Conservation (phyloP, 2,888 invertebrate species). For the Melanophora roralis region DNA sequence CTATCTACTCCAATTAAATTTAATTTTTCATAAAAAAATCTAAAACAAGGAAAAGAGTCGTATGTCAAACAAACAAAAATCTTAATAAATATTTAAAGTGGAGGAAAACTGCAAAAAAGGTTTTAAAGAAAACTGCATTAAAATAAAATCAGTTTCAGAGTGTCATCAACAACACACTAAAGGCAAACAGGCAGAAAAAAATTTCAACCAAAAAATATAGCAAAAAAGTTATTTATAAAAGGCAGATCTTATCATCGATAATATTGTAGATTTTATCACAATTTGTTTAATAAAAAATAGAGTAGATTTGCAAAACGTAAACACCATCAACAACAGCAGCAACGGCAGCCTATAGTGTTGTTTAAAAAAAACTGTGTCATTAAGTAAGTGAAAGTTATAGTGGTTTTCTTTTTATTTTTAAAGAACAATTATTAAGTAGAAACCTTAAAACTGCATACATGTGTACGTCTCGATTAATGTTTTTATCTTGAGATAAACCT, state of each 20-base stretch:
- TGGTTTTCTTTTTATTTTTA: background rate
- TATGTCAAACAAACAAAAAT: conserved; percentile 1
- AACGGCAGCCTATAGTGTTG: conserved; percentile 24
- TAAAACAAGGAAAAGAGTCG: conserved; percentile 36
- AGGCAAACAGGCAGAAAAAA: background rate
- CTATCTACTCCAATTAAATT: too few relatives aligned
- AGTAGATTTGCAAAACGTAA: conserved; percentile 10
- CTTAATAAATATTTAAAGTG: conserved; percentile 37
- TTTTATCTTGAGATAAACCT: too few relatives aligned
- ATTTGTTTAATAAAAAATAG: conserved; percentile 6
- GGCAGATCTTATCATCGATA: conserved; percentile 59
- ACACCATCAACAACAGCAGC: background rate
- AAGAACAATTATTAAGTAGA: background rate
- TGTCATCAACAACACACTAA: conserved; percentile 1
- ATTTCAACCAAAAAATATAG: background rate
- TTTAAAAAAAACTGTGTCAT: conserved; percentile 48
- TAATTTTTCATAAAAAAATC: conserved; percentile 19
- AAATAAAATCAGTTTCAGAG: conserved; percentile 28
- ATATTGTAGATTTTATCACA: conserved; percentile 32
- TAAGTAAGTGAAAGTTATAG: conserved; percentile 53
- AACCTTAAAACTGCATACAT: background rate
- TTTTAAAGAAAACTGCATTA: conserved; percentile 17
- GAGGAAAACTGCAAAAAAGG: conserved; percentile 8
- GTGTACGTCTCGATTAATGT: too few relatives aligned
- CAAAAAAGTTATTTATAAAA: conserved; percentile 27